These are phyloP conservation scores for Etheostoma spectabile DNA, from an alignment of 2,113 vertebrate genomes.

Conservation along the genomic window DNA sequence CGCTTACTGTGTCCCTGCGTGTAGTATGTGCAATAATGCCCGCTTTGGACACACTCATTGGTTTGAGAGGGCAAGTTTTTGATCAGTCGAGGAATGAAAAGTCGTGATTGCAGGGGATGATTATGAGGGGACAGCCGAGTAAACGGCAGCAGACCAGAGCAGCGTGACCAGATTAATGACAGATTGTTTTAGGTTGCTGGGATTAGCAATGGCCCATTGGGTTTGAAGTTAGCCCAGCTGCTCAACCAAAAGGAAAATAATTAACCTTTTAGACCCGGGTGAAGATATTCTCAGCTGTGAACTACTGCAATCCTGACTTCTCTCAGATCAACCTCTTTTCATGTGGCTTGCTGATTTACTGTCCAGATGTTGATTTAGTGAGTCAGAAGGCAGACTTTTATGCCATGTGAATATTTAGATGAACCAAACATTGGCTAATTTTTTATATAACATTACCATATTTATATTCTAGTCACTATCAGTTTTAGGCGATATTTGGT, in stretches of 20 bases:
- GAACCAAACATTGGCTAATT: background rate
- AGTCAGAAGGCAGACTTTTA: slow-evolving; percentile 11
- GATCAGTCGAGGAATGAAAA: slow-evolving; percentile 51
- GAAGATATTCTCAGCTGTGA: slow-evolving; percentile 43
- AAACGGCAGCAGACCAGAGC: slow-evolving; percentile 47
- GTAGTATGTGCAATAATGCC: slow-evolving; percentile 16
- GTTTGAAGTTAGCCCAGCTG: slow-evolving; percentile 55
- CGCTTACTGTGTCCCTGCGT: background rate
- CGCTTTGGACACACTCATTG: slow-evolving; percentile 18
- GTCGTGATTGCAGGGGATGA: slow-evolving; percentile 49
- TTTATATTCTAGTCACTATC: background rate
- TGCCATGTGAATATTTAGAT: background rate
- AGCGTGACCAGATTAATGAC: slow-evolving; percentile 70
- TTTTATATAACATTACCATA: background rate
- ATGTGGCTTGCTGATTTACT: slow-evolving; percentile 16
- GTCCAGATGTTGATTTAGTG: background rate
- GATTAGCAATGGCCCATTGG: slow-evolving; percentile 59
- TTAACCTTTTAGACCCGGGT: slow-evolving; percentile 50
- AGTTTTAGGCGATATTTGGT: slow-evolving; percentile 55
- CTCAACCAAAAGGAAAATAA: slow-evolving; percentile 44
- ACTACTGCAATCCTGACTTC: slow-evolving; percentile 31
- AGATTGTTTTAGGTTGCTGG: slow-evolving; percentile 65
- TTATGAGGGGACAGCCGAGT: slow-evolving; percentile 43
- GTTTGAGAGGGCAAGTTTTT: slow-evolving; percentile 49
- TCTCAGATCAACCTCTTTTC: slow-evolving; percentile 15